These are phyloP conservation scores for Brachyalestes nurse DNA, from an alignment of 2,797 vertebrate genomes.

Conservation along the genomic window DNA sequence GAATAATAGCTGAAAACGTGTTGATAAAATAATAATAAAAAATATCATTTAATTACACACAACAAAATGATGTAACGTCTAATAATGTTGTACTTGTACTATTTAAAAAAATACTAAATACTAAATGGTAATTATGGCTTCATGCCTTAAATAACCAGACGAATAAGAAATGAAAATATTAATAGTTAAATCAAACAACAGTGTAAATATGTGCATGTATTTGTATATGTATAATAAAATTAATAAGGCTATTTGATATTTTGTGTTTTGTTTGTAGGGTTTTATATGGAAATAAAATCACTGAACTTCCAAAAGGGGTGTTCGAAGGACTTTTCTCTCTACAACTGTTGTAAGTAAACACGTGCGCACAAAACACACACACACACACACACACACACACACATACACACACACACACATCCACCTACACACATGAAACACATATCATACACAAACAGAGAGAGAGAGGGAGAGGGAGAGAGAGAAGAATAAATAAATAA, in stretches of 20 bases:
- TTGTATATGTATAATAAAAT: no score
- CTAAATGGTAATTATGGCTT: no score
- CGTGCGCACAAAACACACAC: constrained; percentile 6
- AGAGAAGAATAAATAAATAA: no score
- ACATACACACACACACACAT: neutral
- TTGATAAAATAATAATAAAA: no score
- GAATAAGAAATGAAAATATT: neutral
- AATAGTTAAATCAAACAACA: no score
- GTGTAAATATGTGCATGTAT: no score
- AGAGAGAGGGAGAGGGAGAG: neutral
- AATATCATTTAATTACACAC: no score
- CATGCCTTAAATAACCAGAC: neutral
- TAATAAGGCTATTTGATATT: neutral
- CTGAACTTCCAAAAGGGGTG: constrained; percentile 93
- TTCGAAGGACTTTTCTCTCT: constrained; percentile 96
- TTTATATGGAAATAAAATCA: constrained; percentile 98
- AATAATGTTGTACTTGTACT: no score
- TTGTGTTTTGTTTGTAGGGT: constrained; percentile 77
- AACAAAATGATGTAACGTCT: no score
- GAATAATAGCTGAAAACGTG: no score
- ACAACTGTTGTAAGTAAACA: constrained; percentile 90
- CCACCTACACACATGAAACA: neutral
- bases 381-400: constrained; percentile 28
- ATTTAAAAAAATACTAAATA: no score
- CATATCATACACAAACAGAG: no score